These are phyloP conservation scores for Drosophila buzzatii DNA, from an alignment of 2,888 invertebrate species.

Conservation along the genomic window DNA sequence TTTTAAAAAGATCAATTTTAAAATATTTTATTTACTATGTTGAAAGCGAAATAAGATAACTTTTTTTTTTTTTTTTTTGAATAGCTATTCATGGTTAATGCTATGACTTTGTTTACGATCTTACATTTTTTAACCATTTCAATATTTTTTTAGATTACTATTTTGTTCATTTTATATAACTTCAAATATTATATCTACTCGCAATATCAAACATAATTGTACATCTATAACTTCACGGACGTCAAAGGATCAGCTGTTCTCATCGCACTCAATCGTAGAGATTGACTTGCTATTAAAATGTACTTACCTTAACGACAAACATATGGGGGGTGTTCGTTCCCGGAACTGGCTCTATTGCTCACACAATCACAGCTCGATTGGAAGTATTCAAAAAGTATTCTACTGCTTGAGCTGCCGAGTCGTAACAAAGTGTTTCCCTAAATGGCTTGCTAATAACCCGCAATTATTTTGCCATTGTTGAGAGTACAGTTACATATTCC, in stretches of 20 bases:
- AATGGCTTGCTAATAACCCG: constrained; percentile 72
- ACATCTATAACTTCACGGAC: not conserved
- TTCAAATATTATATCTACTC: not conserved
- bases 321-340: constrained; percentile 17
- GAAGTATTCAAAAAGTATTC: constrained; percentile 20
- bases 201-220: not conserved
- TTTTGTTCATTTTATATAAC: not conserved
- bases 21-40: not conserved
- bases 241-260: not conserved
- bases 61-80: too few relatives aligned
- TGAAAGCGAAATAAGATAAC: too few relatives aligned
- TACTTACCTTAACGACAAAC: constrained; percentile 32
- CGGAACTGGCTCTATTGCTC: constrained; percentile 10
- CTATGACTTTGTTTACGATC: too few relatives aligned
- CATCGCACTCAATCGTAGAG: not conserved
- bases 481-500: constrained; percentile 37
- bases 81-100: too few relatives aligned
- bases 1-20: not conserved
- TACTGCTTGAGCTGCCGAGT: constrained; percentile 26
- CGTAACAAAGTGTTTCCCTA: constrained; percentile 57
- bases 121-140: too few relatives aligned
- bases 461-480: constrained; percentile 70
- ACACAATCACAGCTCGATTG: constrained; percentile 45
- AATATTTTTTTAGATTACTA: too few relatives aligned
- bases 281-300: not conserved